Evolutionary conservation across 2,113 vertebrate species (phyloP), one percentile per base, ranked within the genome.

Genomic region (Lynx canadensis): DNA sequence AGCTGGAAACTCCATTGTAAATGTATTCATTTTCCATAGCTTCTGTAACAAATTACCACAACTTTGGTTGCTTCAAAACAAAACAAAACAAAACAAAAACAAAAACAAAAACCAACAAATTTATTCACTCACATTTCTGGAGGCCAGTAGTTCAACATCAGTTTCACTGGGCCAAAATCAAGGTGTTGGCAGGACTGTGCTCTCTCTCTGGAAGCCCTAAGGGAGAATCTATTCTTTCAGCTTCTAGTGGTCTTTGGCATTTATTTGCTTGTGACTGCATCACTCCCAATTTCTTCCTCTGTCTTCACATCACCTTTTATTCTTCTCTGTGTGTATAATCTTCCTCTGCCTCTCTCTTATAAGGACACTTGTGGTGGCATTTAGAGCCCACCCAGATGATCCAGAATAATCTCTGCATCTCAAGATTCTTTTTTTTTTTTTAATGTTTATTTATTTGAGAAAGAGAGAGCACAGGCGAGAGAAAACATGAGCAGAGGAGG

Each of bases 41-140:
- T 89, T 18, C 36, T 89, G 5, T 96, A 71, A 85, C 15, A 96
- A 93, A 82, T 82, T 33, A 57, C 36, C 83, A 91, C 41, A 85
- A 69, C 36, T 6, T 38, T 76, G 41, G 27, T 65, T 21, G 16
- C 52, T 89, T 94, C 68, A 50, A 92, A 83, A 41, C 91, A 73
- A 13, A 36, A 57, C 18, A 41, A 41, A 41, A 41, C 41, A 41
- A 41, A 41, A 7, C 41, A 41, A 73, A 50, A 92, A 83, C 41
- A 93, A 73, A 13, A 36, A 60, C 19, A 21, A 60, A 60, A 10
- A 45, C 38, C 18, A 86, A 57, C 8, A 93, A 89, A 66, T 66
- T 31, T 74, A 89, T 92, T 78, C 38, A 60, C 48, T 96, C 45
- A 85, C 14, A 91, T 78, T 97, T 84, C 84, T 84, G 48, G 27